Conservation (phyloP, 1,140 invertebrate species). For the Euura saliciscinereae region DNA sequence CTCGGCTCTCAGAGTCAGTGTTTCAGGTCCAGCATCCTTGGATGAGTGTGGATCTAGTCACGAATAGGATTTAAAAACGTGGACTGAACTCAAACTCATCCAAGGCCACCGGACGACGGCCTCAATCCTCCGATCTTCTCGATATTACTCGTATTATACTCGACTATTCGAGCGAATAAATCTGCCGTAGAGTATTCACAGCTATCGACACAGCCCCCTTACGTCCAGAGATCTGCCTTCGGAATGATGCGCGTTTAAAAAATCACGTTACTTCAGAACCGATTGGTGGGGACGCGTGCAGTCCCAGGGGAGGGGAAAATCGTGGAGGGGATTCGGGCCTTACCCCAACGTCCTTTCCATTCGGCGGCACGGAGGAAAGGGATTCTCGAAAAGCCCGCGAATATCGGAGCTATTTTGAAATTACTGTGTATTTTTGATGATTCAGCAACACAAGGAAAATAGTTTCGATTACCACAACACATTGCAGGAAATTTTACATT, state of each 20-base stretch:
- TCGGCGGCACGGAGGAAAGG: too few relatives aligned
- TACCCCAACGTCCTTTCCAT: constrained; percentile 7
- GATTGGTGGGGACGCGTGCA: constrained; percentile 11
- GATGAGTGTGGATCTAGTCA: constrained; percentile 60
- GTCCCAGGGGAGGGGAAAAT: constrained; percentile 12
- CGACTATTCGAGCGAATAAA: too few relatives aligned
- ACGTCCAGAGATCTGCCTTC: constrained; percentile 8
- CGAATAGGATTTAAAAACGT: constrained; percentile 49
- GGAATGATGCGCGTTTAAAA: constrained; percentile 26
- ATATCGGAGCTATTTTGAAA: too few relatives aligned
- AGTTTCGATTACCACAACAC: too few relatives aligned
- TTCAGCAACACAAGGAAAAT: too few relatives aligned
- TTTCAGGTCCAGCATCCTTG: constrained; percentile 43
- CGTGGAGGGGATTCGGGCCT: constrained; percentile 10
- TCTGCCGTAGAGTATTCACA: too few relatives aligned
- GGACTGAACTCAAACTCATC: constrained; percentile 57
- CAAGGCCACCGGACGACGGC: constrained; percentile 39
- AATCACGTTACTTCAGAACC: constrained; percentile 9
- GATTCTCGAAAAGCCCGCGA: neutral
- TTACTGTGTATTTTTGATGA: too few relatives aligned
- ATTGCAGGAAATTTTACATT: too few relatives aligned
- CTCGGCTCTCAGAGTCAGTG: constrained; percentile 8
- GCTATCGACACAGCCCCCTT: neutral
- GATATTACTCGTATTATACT: neutral
- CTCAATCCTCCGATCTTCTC: neutral